Base-by-base conservation (phyloP, 2,113 vertebrate genomes). In the Ammodytes marinus region DNA sequence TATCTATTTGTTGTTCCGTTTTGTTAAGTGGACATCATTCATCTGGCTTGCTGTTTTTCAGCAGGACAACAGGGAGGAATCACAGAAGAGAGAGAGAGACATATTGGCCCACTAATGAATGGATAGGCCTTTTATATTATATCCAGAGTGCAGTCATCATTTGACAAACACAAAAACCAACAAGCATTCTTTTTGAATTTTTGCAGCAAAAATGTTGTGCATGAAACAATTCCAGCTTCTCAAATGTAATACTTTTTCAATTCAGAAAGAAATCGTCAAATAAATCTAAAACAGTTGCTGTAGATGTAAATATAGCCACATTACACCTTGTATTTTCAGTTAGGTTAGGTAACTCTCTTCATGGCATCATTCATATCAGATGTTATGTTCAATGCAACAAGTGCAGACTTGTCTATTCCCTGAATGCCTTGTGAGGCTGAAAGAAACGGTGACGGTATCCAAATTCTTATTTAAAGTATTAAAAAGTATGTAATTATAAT, bases 371-470 rank as follows among this genome's bases (percentile, higher is more conserved):
- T 66, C 9, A 35, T 49, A 60, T 66, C 9, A 35, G 42, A 60
- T 46, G 8, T 35, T 35, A 47, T 53, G 40, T 37, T 60, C 53
- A 40, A 52, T 50, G 60, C 66, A 66, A 19, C 27, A 71, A n/a
- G 66, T 54, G 59, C 12, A 39, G 6, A 43, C 46, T 67, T 72
- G 61, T 66, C 27, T 69, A 6, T 52, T 59, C 8, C 39, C 46
- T 39, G 39, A 11, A 45, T 9, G 27, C 13, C 37, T 3, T 64
- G 42, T 27, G 39, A 6, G 4, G 4, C 12, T 49, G 13, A 65
- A 27, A 59, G 19, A 60, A 75, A 3, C 37, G 9, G 37, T 45
- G n/a, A 12, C 42, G 53, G 6, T 27, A 42, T 63, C 6, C 17
- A 77, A 49, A 27, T 27, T 27, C 27, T 27, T 27, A 27, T 27